These are phyloP conservation scores for Enteromius anoplus DNA, from an alignment of 2,797 vertebrate genomes.

Conservation along the genomic window DNA sequence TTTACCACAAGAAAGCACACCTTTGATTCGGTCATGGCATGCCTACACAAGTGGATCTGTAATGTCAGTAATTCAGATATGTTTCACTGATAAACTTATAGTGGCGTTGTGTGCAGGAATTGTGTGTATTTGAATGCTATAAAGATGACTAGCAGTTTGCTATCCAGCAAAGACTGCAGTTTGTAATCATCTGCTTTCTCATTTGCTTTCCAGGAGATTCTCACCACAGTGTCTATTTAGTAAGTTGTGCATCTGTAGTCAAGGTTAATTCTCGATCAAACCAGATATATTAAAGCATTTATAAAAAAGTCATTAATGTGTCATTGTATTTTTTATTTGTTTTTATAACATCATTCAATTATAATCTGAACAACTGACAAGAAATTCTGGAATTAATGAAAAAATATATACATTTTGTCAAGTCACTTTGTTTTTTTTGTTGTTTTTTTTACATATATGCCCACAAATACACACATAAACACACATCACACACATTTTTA, in stretches of 20 bases:
- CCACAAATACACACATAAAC: no score
- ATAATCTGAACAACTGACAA: background rate
- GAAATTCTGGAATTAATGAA: background rate
- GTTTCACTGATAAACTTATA: slow-evolving; percentile 28
- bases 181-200: slow-evolving; percentile 13
- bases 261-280: background rate
- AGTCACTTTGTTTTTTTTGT: no score
- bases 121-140: background rate
- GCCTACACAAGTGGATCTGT: slow-evolving; percentile 13
- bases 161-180: background rate
- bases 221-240: background rate
- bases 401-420: background rate
- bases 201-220: slow-evolving; percentile 8
- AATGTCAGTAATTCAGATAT: slow-evolving; percentile 52
- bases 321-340: background rate
- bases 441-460: no score
- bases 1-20: slow-evolving; percentile 19
- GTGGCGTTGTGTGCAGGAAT: slow-evolving; percentile 15
- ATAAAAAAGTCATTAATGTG: background rate
- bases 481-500: no score
- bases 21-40: slow-evolving; percentile 59
- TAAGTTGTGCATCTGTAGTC: background rate
- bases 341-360: background rate
- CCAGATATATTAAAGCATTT: background rate
- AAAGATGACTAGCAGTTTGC: background rate